Conservation (phyloP, 2,797 vertebrate genomes). For the Cuculus canorus region DNA sequence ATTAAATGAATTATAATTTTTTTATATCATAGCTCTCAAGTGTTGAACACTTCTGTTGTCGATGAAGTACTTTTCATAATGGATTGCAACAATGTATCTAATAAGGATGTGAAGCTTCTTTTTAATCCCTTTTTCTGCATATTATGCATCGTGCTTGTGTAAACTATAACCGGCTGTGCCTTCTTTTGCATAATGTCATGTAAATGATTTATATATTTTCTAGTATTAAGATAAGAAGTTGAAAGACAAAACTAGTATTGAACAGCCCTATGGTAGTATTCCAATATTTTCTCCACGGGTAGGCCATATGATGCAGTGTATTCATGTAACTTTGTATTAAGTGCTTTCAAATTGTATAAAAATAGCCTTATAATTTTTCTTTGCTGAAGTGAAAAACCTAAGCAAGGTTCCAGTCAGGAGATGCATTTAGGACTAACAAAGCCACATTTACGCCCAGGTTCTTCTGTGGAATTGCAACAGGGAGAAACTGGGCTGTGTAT, state of each 20-base stretch:
- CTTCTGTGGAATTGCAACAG: background rate
- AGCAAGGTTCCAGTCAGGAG: constrained; percentile 77
- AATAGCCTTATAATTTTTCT: constrained; percentile 77
- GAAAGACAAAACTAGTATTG: constrained; percentile 82
- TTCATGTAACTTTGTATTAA: constrained; percentile 85
- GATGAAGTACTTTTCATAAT: constrained; percentile 78
- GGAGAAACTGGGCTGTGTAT: constrained; percentile 14
- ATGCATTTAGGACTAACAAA: constrained; percentile 60
- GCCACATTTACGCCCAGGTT: constrained; percentile 42
- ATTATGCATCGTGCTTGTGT: constrained; percentile 86
- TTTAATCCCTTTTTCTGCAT: constrained; percentile 77
- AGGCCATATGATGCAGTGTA: constrained; percentile 83
- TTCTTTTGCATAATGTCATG: constrained; percentile 88
- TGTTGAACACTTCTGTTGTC: constrained; percentile 82
- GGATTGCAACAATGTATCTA: constrained; percentile 74
- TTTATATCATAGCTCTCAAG: constrained; percentile 79
- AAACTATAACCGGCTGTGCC: constrained; percentile 92
- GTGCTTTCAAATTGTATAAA: constrained; percentile 83
- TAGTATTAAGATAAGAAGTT: constrained; percentile 83
- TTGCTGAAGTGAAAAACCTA: constrained; percentile 79
- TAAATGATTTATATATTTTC: constrained; percentile 89
- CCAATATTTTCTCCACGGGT: constrained; percentile 80
- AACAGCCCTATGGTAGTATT: constrained; percentile 83
- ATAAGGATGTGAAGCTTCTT: constrained; percentile 86
- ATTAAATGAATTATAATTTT: constrained; percentile 82